phyloP scores from a whole-genome alignment of 2,888 invertebrate species.

The Folsomia manolachei region DNA sequence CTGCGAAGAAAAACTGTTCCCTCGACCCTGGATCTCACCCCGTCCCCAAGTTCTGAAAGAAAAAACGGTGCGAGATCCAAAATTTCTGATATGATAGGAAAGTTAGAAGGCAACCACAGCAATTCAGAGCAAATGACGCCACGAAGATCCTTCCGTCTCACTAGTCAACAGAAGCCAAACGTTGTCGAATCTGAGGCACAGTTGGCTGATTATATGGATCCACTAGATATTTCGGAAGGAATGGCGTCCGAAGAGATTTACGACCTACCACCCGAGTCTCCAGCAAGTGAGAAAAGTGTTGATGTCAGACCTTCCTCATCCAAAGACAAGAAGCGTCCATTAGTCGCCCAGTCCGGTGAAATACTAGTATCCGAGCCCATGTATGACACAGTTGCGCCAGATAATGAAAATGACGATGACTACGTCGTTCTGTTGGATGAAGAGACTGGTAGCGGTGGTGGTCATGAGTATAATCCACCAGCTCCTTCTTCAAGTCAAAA shows the following conservation, averaged over 20 bases:
- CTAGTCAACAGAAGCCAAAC: conserved; percentile 22
- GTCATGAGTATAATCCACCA: conserved; percentile 37
- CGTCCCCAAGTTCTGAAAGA: conserved; percentile 23
- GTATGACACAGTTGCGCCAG: conserved; percentile 60
- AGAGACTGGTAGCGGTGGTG: conserved; percentile 35
- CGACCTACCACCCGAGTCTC: conserved; percentile 45
- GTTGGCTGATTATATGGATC: conserved; percentile 49
- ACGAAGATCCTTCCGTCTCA: conserved; percentile 34
- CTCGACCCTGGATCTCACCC: conserved; percentile 1
- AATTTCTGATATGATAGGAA: conserved; percentile 48
- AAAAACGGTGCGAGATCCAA: conserved; percentile 41
- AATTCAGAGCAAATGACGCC: conserved; percentile 40
- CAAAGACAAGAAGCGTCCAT: conserved; percentile 27
- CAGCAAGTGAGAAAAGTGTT: conserved; percentile 4
- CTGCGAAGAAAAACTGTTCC: conserved; percentile 4
- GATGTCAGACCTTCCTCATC: conserved; percentile 27
- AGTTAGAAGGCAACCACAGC: conserved; percentile 44
- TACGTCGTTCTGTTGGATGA: conserved; percentile 64
- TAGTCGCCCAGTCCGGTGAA: not conserved
- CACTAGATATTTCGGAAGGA: conserved; percentile 48
- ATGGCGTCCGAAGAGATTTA: conserved; percentile 47
- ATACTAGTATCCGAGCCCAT: conserved; percentile 52
- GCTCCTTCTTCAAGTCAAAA: conserved; percentile 26
- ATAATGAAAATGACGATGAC: conserved; percentile 62
- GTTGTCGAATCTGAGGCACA: conserved; percentile 33